These are phyloP conservation scores for Champsocephalus esox DNA, from an alignment of 2,797 vertebrate species.

Conservation along the genomic window DNA sequence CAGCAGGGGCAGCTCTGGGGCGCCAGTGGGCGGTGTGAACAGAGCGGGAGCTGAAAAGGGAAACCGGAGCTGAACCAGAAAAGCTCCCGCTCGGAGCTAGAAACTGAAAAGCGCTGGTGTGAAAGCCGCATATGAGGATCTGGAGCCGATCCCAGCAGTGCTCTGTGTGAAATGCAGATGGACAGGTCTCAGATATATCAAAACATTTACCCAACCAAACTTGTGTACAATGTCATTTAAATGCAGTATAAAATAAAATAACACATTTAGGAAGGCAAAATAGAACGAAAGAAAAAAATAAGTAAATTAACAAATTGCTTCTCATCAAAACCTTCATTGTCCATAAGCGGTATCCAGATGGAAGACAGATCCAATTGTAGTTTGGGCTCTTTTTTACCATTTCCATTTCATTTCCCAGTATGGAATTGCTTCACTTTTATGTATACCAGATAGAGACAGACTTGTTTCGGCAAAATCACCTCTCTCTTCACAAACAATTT, in stretches of 20 bases:
- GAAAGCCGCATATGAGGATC: too few relatives aligned
- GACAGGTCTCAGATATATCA: neutral
- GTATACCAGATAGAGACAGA: slow-evolving; percentile 11
- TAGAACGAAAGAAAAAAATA: neutral
- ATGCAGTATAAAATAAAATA: neutral
- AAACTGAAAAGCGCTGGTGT: too few relatives aligned
- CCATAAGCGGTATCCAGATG: slow-evolving; percentile 41
- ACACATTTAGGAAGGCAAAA: neutral
- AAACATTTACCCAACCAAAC: neutral
- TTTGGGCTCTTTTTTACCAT: slow-evolving; percentile 38
- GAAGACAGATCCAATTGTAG: slow-evolving; percentile 46
- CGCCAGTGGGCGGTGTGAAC: too few relatives aligned
- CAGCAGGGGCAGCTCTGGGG: too few relatives aligned
- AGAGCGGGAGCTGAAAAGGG: too few relatives aligned
- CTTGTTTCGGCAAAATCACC: neutral
- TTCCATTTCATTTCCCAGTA: slow-evolving; percentile 50
- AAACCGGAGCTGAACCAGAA: too few relatives aligned
- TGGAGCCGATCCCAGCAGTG: slow-evolving; percentile 11
- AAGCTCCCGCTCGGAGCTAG: too few relatives aligned
- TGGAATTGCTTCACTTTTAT: slow-evolving; percentile 32
- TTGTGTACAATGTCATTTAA: neutral
- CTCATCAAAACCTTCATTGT: slow-evolving; percentile 27
- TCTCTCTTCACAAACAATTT: slow-evolving; percentile 30
- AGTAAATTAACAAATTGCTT: slow-evolving; percentile 11
- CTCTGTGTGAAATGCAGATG: slow-evolving; percentile 23